A percentile compares a stretch with the other conserved stretches of the same genome.
Evolutionary conservation across 2,888 invertebrate genomes (phyloP).

Genomic region (Eilema sororculum): DNA sequence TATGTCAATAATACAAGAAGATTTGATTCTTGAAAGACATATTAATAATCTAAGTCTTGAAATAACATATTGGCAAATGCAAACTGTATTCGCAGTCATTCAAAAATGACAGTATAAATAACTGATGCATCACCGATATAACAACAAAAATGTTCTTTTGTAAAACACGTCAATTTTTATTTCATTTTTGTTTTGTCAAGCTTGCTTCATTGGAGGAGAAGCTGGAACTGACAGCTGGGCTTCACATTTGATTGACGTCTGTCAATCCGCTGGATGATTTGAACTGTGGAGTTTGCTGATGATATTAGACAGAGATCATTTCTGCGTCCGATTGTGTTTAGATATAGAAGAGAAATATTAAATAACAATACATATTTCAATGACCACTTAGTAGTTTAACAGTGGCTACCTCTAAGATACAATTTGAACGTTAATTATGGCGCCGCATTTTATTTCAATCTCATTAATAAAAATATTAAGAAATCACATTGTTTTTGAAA

Average conservation of each 20-base stretch:
- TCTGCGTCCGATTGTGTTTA: neutral
- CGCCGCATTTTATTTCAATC: too few relatives aligned
- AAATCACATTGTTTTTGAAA: too few relatives aligned
- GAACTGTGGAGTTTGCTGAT: neutral
- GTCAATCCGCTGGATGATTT: neutral
- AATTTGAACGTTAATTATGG: too few relatives aligned
- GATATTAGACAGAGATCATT: neutral
- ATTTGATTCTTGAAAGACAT: too few relatives aligned
- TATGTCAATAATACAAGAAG: too few relatives aligned
- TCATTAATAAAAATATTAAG: too few relatives aligned
- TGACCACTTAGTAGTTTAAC: too few relatives aligned
- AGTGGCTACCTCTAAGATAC: too few relatives aligned
- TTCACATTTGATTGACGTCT: constrained; percentile 37
- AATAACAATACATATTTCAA: too few relatives aligned
- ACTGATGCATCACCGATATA: neutral
- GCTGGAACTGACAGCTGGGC: constrained; percentile 39
- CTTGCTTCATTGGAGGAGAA: constrained; percentile 4
- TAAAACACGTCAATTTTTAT: constrained; percentile 16
- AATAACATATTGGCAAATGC: too few relatives aligned
- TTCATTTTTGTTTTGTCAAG: neutral
- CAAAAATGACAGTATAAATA: neutral
- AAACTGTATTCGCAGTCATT: neutral
- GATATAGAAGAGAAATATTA: too few relatives aligned
- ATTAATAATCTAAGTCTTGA: too few relatives aligned
- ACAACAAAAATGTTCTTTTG: constrained; percentile 22